A percentile compares a stretch with the other conserved stretches of the same genome.
Evolutionary conservation across 1,140 invertebrate genomes (phyloP).

Genomic region (Drosophila ironensis): DNA sequence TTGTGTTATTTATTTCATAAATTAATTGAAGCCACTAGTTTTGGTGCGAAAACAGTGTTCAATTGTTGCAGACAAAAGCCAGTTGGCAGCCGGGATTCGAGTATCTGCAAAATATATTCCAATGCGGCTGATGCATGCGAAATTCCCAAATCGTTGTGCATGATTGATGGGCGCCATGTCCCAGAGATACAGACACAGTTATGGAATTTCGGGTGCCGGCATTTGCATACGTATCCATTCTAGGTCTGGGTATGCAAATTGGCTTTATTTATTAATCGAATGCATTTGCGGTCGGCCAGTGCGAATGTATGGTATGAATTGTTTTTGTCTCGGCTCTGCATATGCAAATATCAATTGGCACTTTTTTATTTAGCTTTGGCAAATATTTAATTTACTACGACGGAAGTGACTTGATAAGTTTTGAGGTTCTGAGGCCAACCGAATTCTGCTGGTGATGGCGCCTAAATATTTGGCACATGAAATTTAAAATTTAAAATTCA

Average conservation of each 20-base stretch:
- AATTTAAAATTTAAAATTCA: slow-evolving; percentile 1
- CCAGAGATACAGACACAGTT: not conserved
- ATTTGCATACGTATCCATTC: slow-evolving; percentile 13
- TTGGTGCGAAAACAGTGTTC: slow-evolving; percentile 20
- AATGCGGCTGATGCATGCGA: slow-evolving; percentile 39
- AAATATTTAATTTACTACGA: slow-evolving; percentile 21
- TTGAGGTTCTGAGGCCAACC: too few species aligned
- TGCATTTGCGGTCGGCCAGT: slow-evolving; percentile 36
- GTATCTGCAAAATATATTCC: slow-evolving; percentile 19
- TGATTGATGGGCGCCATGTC: slow-evolving; percentile 49
- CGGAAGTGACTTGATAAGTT: slow-evolving; percentile 38
- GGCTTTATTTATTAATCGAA: slow-evolving; percentile 54
- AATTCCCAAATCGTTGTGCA: slow-evolving; percentile 38
- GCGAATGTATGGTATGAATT: slow-evolving; percentile 13
- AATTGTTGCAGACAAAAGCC: slow-evolving; percentile 3
- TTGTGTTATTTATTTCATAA: slow-evolving; percentile 36
- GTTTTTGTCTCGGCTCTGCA: too few species aligned
- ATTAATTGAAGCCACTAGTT: slow-evolving; percentile 64
- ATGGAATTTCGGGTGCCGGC: not conserved
- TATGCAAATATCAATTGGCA: slow-evolving; percentile 27
- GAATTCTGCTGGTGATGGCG: not conserved
- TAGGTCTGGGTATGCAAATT: slow-evolving; percentile 40
- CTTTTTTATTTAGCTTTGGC: slow-evolving; percentile 12
- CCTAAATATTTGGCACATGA: not conserved
- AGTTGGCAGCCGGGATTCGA: not conserved